phyloP scores from a whole-genome alignment of 2,797 vertebrate species.

The Lutjanus campechanus region DNA sequence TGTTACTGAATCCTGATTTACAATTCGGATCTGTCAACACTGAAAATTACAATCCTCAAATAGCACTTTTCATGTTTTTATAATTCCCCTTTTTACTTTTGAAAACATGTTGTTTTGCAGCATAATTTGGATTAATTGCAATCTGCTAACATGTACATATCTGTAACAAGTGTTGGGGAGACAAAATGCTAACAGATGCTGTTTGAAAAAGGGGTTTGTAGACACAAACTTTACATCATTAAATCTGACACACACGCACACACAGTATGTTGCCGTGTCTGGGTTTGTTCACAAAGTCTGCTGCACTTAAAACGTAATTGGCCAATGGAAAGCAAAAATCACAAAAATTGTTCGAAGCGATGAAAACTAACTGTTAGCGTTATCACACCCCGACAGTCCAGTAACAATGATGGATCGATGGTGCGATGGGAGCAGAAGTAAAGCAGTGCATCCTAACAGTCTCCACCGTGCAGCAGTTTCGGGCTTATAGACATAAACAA shows the following conservation, averaged over 20 bases:
- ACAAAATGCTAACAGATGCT: constrained; percentile 9
- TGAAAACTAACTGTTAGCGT: background rate
- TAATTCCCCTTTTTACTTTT: background rate
- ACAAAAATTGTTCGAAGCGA: background rate
- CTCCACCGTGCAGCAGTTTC: background rate
- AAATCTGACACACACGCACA: background rate
- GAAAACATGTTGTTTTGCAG: background rate
- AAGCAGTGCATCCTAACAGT: background rate
- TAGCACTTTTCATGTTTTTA: background rate
- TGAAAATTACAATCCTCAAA: background rate
- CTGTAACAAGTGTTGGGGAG: background rate
- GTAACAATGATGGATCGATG: constrained; percentile 41
- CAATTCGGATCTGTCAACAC: background rate
- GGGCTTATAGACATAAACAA: constrained; percentile 55
- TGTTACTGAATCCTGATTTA: background rate
- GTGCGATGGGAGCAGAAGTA: constrained; percentile 12
- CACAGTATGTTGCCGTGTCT: background rate
- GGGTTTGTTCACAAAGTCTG: background rate
- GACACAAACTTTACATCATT: constrained; percentile 8
- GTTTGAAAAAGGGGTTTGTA: background rate
- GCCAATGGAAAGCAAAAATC: background rate
- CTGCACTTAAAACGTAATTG: constrained; percentile 4
- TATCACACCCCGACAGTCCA: background rate
- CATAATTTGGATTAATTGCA: background rate
- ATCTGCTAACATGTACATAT: background rate